Percentiles rank a stretch among this genome's conserved stretches.
Evolutionary conservation across 2,797 vertebrate species (phyloP).

Genomic region (Cephalopachus bancanus): DNA sequence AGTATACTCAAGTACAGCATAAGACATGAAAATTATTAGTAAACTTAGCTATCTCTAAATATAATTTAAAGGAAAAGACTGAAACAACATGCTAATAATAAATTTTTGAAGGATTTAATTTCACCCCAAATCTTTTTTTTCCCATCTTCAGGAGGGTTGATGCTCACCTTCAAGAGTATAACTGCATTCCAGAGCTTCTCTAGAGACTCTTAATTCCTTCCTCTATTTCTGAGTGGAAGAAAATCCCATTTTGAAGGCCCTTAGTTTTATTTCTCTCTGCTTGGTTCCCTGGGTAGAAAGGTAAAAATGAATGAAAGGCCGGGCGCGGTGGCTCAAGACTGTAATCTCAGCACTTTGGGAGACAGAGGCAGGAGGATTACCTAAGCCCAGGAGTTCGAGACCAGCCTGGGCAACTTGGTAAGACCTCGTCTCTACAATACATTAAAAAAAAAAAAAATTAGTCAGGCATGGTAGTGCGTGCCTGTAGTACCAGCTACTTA

Average conservation of each 20-base stretch:
- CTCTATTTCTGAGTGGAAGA: constrained; percentile 41
- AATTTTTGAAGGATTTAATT: neutral
- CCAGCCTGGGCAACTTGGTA: no score
- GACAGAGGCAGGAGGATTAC: no score
- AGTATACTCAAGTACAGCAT: neutral
- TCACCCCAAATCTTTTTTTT: neutral
- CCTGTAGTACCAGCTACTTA: no score
- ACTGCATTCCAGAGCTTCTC: constrained; percentile 40
- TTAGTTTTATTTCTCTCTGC: constrained; percentile 64
- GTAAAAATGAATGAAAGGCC: no score
- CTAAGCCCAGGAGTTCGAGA: no score
- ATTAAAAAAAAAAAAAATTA: no score
- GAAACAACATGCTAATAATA: neutral
- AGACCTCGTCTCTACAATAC: no score
- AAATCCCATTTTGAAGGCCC: constrained; percentile 59
- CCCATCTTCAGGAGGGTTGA: neutral
- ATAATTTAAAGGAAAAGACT: neutral
- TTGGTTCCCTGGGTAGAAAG: constrained; percentile 29
- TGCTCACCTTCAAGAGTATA: neutral
- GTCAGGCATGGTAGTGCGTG: no score
- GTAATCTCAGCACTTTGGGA: no score
- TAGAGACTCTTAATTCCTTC: constrained; percentile 26
- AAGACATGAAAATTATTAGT: neutral
- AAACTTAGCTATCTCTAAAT: constrained; percentile 12
- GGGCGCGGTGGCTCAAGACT: no score